Conservation (phyloP, 2,797 vertebrate genomes). For the Crax fasciolata region DNA sequence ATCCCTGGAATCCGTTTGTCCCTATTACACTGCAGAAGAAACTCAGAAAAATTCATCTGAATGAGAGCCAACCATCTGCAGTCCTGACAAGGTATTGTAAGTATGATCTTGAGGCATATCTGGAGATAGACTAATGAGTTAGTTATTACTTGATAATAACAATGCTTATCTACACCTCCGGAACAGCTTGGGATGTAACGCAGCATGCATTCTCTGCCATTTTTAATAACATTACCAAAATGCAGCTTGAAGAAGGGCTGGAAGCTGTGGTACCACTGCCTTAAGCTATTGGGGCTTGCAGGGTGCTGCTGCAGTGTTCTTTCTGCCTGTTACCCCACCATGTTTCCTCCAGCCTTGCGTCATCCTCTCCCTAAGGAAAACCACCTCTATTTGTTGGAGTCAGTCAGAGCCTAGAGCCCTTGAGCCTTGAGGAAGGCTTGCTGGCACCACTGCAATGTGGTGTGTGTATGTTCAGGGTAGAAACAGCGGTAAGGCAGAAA, state of each 20-base stretch:
- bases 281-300: not conserved
- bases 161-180: constrained; percentile 25
- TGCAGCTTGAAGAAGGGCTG: not conserved
- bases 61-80: constrained; percentile 8
- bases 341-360: not conserved
- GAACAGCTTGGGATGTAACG: not conserved
- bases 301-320: accelerated
- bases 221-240: not conserved
- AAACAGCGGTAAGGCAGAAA: accelerated
- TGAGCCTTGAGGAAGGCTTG: accelerated
- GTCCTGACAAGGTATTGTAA: not conserved
- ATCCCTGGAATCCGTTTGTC: not conserved
- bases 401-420: not conserved
- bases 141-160: constrained; percentile 22
- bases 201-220: not conserved
- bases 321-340: not conserved
- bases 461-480: not conserved
- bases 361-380: not conserved
- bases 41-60: not conserved
- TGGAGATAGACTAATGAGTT: constrained; percentile 35
- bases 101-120: constrained; percentile 31
- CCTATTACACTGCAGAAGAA: not conserved
- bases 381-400: not conserved
- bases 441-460: accelerated
- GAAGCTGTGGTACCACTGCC: not conserved